Conservation (phyloP, 2,113 vertebrate genomes). For the Monopterus albus region DNA sequence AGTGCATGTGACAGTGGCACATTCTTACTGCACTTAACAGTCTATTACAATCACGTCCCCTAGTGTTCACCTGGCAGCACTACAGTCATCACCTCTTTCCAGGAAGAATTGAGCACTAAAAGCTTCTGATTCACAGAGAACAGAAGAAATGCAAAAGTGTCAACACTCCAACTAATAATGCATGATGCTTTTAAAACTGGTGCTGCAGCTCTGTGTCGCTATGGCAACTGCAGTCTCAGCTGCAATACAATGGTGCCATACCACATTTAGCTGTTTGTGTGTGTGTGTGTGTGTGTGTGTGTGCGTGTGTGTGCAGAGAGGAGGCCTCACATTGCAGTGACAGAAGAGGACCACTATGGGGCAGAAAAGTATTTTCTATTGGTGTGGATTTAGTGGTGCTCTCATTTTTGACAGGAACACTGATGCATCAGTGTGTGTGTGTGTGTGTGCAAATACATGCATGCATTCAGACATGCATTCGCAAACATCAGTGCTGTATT, state of each 20-base stretch:
- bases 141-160: constrained; percentile 61
- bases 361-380: constrained; percentile 68
- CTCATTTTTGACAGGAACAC: constrained; percentile 33
- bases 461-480: constrained; percentile 5
- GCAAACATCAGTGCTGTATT: background rate
- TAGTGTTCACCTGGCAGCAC: constrained; percentile 25
- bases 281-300: background rate
- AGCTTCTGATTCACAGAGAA: constrained; percentile 50
- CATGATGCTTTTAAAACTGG: constrained; percentile 61
- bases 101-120: constrained; percentile 35
- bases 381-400: constrained; percentile 3
- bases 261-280: constrained; percentile 43
- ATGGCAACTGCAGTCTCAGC: constrained; percentile 81
- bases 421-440: too few relatives aligned
- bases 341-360: constrained; percentile 65
- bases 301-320: background rate
- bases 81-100: constrained; percentile 25
- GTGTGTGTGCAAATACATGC: constrained; percentile 5
- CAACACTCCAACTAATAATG: constrained; percentile 66
- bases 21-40: background rate
- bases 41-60: constrained; percentile 10
- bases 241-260: constrained; percentile 66
- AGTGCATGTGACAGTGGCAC: background rate
- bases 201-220: constrained; percentile 74
- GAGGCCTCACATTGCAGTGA: constrained; percentile 47